Conservation (phyloP, 2,113 vertebrate species). For the Tor tambroides region DNA sequence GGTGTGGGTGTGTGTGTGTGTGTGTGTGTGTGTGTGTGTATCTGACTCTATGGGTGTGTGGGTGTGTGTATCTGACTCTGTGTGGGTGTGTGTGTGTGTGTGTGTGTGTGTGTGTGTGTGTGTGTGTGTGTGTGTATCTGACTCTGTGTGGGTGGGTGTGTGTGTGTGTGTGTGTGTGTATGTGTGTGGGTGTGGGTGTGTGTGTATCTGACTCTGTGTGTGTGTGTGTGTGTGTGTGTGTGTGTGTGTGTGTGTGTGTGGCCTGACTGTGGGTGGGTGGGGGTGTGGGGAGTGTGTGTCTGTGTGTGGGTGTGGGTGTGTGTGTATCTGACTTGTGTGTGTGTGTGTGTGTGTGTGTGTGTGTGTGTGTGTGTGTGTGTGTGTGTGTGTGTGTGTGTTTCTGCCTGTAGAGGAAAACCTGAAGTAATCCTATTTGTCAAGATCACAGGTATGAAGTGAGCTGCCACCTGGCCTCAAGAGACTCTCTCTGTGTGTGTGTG, state of each 20-base stretch:
- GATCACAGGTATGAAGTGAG: conserved; percentile 51
- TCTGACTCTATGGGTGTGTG: too few species aligned
- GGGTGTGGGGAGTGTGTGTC: background rate
- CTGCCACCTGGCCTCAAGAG: conserved; percentile 18
- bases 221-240: too few species aligned
- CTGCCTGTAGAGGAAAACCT: conserved; percentile 35
- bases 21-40: too few species aligned
- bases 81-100: too few species aligned
- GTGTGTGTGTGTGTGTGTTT: conserved; percentile 7
- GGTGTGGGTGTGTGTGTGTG: background rate
- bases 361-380: background rate
- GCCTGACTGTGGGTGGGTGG: background rate
- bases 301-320: conserved; percentile 22
- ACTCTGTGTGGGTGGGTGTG: conserved; percentile 1
- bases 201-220: background rate
- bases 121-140: background rate
- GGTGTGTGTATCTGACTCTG: too few species aligned
- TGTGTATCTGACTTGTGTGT: conserved; percentile 16
- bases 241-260: background rate
- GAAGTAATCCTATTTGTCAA: conserved; percentile 54
- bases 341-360: conserved; percentile 24
- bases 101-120: background rate
- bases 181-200: background rate
- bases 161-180: background rate
- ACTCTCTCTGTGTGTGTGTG: conserved; percentile 22